Conservation (phyloP, 2,888 invertebrate genomes). For the Ryuthela nishihirai region DNA sequence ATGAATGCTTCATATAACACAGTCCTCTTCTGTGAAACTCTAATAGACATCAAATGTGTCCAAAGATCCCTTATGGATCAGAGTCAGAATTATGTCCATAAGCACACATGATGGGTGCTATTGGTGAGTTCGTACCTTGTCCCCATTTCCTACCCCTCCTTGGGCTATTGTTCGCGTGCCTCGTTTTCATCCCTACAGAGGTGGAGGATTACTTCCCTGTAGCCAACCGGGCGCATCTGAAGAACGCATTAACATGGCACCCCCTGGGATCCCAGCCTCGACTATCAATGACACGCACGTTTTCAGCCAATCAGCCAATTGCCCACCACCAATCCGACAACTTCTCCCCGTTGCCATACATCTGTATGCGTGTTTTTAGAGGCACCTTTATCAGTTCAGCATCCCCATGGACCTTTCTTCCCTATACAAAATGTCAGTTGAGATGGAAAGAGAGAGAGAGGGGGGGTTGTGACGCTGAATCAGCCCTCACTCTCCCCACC, state of each 20-base stretch:
- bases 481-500: too few species aligned
- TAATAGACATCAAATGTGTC: too few species aligned
- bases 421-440: constrained; percentile 27
- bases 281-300: constrained; percentile 33
- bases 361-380: constrained; percentile 35
- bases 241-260: constrained; percentile 35
- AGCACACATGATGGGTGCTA: too few species aligned
- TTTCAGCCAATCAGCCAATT: constrained; percentile 22
- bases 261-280: neutral
- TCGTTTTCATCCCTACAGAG: too few species aligned
- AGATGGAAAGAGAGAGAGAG: constrained; percentile 6
- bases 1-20: too few species aligned
- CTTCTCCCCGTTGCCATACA: constrained; percentile 19
- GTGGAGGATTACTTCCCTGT: too few species aligned
- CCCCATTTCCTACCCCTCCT: too few species aligned
- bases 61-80: too few species aligned
- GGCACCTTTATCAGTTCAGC: constrained; percentile 31
- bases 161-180: too few species aligned
- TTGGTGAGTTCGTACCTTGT: too few species aligned
- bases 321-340: constrained; percentile 22
- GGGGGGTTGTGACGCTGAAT: constrained; percentile 4
- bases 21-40: too few species aligned
- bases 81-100: too few species aligned
- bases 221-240: constrained; percentile 33
- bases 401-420: constrained; percentile 33